These are phyloP conservation scores for Hypomecis atomaria DNA, from an alignment of 2,888 invertebrate genomes.

Conservation along the genomic window DNA sequence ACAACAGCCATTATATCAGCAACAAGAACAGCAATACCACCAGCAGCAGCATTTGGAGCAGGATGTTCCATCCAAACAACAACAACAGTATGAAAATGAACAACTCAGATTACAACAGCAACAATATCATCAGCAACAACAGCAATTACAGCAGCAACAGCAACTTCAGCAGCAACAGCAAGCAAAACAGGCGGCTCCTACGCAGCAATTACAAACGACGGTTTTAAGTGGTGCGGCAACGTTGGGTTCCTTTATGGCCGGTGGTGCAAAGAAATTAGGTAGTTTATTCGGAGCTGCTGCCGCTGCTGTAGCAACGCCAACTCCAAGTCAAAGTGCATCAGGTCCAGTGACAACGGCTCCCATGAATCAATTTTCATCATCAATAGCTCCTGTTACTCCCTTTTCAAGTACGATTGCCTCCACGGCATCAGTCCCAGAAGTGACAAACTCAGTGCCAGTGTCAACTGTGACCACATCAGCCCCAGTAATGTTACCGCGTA, in stretches of 20 bases:
- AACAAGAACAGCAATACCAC: conserved; percentile 53
- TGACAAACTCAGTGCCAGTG: conserved; percentile 66
- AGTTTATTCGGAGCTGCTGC: conserved; percentile 81
- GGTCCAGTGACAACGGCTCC: conserved; percentile 53
- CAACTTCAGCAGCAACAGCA: conserved; percentile 67
- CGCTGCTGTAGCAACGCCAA: conserved; percentile 72
- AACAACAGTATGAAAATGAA: conserved; percentile 51
- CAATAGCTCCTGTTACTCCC: conserved; percentile 65
- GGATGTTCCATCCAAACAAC: conserved; percentile 41
- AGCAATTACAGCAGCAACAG: conserved; percentile 57
- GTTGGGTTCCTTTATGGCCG: conserved; percentile 79
- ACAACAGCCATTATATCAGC: conserved; percentile 51
- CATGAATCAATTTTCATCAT: conserved; percentile 59
- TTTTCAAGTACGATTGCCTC: conserved; percentile 61
- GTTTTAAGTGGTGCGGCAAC: conserved; percentile 78
- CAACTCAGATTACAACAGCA: conserved; percentile 54
- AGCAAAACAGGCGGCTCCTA: conserved; percentile 67
- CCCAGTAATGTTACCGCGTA: conserved; percentile 68
- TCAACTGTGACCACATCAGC: conserved; percentile 64
- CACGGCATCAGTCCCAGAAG: conserved; percentile 76
- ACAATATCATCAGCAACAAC: conserved; percentile 56
- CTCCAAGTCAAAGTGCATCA: conserved; percentile 55
- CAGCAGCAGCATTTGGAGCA: conserved; percentile 50
- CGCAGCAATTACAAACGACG: conserved; percentile 74
- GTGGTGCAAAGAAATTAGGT: conserved; percentile 80